phyloP scores from a whole-genome alignment of 2,797 vertebrate genomes.

The Spea hammondii region DNA sequence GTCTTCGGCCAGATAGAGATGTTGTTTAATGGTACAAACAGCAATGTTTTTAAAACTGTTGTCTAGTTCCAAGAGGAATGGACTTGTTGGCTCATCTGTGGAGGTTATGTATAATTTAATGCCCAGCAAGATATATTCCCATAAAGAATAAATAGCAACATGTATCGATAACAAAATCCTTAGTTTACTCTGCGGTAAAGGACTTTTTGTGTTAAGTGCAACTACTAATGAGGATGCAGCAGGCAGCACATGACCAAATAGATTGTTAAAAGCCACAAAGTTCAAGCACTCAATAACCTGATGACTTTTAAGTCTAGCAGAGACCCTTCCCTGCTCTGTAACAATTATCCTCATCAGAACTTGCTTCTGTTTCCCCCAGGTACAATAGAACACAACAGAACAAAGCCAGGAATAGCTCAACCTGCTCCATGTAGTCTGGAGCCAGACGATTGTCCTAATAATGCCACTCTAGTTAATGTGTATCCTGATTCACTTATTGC shows the following conservation, averaged over 20 bases:
- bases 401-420: slow-evolving; percentile 41
- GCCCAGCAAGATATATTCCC: too few species aligned
- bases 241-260: too few species aligned
- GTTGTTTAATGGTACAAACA: too few species aligned
- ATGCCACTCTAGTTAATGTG: slow-evolving; percentile 43
- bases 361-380: slow-evolving; percentile 32
- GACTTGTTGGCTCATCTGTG: too few species aligned
- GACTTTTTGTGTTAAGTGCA: background rate
- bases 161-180: too few species aligned
- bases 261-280: slow-evolving; percentile 6
- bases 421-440: slow-evolving; percentile 36
- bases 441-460: slow-evolving; percentile 45
- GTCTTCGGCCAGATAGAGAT: too few species aligned
- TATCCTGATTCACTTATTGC: slow-evolving; percentile 42
- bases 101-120: too few species aligned
- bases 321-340: slow-evolving; percentile 21
- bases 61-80: too few species aligned
- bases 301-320: slow-evolving; percentile 22
- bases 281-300: slow-evolving; percentile 20
- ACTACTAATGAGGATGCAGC: too few species aligned
- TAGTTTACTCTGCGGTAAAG: background rate
- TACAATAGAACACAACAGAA: slow-evolving; percentile 37
- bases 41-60: too few species aligned
- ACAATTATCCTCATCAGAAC: slow-evolving; percentile 38
- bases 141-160: too few species aligned